Percentiles rank a stretch among this genome's conserved stretches.
phyloP scores from a whole-genome alignment of 2,797 vertebrate genomes.

The Lophotriccus pileatus region DNA sequence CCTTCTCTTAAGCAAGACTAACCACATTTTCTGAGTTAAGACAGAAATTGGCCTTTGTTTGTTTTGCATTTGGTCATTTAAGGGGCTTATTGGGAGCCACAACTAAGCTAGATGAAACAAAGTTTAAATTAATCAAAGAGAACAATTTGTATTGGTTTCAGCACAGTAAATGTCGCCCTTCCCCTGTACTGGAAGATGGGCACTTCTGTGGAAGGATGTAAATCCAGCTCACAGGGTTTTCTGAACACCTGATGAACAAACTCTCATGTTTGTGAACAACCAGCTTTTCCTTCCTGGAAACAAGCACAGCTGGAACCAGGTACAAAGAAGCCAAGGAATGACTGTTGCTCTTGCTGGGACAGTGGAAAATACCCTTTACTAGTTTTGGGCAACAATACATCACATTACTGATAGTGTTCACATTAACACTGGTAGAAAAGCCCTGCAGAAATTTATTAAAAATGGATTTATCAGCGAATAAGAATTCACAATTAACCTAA shows the following conservation, averaged over 20 bases:
- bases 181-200: not conserved
- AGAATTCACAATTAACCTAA: constrained; percentile 68
- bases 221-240: not conserved
- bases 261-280: not conserved
- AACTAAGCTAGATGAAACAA: not conserved
- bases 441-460: constrained; percentile 63
- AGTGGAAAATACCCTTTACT: constrained; percentile 18
- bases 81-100: not conserved
- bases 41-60: not conserved
- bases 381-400: constrained; percentile 11
- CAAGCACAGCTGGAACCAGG: not conserved
- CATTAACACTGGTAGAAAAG: constrained; percentile 32
- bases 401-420: constrained; percentile 4
- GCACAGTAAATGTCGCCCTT: not conserved
- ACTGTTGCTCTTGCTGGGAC: not conserved
- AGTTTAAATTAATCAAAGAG: not conserved
- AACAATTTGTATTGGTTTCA: not conserved
- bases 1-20: not conserved
- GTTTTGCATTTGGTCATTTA: not conserved
- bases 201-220: not conserved
- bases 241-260: not conserved
- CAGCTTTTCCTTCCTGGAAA: not conserved
- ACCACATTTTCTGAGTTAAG: not conserved
- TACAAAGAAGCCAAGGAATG: not conserved
- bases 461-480: constrained; percentile 63